These are phyloP conservation scores for Nannoperca australis DNA, from an alignment of 2,797 vertebrate species.

Conservation along the genomic window DNA sequence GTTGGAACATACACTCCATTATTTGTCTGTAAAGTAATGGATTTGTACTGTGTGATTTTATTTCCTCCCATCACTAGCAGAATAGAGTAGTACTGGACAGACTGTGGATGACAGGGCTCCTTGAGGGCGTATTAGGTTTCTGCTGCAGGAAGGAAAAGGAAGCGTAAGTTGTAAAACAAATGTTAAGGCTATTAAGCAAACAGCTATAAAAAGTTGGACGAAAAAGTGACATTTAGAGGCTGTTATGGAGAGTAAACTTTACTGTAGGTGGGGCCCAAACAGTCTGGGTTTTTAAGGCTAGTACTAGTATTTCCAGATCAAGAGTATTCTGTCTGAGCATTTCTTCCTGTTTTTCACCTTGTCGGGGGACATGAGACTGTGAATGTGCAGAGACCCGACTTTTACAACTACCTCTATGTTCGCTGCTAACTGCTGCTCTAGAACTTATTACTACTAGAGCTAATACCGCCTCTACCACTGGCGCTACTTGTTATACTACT, in stretches of 20 bases:
- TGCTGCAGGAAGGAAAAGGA: conserved; percentile 20
- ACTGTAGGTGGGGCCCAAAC: too few relatives aligned
- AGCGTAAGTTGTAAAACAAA: conserved; percentile 3
- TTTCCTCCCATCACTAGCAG: background rate
- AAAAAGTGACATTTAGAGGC: background rate
- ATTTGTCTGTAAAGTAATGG: background rate
- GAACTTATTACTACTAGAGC: background rate
- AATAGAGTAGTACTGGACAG: background rate
- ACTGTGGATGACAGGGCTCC: background rate
- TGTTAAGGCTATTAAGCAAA: conserved; percentile 8
- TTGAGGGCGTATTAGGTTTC: conserved; percentile 1
- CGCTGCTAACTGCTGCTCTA: background rate
- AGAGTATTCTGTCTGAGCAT: background rate
- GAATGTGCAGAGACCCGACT: background rate
- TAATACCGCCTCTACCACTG: background rate
- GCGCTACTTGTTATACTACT: background rate
- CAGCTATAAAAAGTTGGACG: background rate
- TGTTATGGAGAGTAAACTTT: background rate
- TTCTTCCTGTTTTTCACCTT: background rate
- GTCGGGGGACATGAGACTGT: background rate
- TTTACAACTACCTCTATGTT: background rate
- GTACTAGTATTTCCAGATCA: background rate
- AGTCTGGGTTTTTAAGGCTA: background rate
- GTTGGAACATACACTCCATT: background rate
- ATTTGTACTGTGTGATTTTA: background rate